These are phyloP conservation scores for Panthera tigris DNA, from an alignment of 2,113 vertebrate species.

Conservation along the genomic window DNA sequence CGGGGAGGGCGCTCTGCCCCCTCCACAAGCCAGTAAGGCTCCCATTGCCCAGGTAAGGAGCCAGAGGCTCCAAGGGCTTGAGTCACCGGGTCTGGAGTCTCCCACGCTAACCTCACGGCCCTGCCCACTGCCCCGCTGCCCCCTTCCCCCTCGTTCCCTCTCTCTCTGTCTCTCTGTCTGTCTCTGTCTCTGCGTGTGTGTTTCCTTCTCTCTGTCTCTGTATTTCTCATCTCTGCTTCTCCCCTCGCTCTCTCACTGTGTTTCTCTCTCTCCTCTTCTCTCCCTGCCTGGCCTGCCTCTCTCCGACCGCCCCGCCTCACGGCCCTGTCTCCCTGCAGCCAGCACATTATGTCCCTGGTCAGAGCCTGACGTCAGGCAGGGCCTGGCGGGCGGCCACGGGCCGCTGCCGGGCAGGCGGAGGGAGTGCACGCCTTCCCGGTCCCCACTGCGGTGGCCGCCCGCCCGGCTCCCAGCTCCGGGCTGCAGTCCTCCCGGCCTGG, in stretches of 20 bases:
- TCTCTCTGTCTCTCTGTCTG: too few species aligned
- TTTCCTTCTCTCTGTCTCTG: constrained; percentile 31
- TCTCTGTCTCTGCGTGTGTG: not conserved
- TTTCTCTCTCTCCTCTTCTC: constrained; percentile 44
- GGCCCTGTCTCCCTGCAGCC: constrained; percentile 61
- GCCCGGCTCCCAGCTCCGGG: not conserved
- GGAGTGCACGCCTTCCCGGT: constrained; percentile 49
- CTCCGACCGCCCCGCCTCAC: constrained; percentile 45
- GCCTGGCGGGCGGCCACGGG: constrained; percentile 83
- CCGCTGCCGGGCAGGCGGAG: constrained; percentile 78
- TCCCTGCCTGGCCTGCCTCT: constrained; percentile 44
- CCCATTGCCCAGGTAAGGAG: not conserved
- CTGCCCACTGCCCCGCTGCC: rapidly evolving
- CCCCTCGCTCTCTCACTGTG: not conserved
- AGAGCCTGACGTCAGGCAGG: constrained; percentile 85
- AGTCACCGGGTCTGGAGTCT: not conserved
- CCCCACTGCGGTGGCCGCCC: constrained; percentile 15
- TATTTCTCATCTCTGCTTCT: not conserved
- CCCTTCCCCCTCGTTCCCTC: too few species aligned
- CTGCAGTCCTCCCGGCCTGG: not conserved
- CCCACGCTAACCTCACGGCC: rapidly evolving
- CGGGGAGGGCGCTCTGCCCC: not conserved
- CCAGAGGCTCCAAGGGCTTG: not conserved
- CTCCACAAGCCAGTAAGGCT: not conserved
- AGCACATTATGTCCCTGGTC: constrained; percentile 89